These are phyloP conservation scores for Natator depressus DNA, from an alignment of 2,113 vertebrate species.

Conservation along the genomic window DNA sequence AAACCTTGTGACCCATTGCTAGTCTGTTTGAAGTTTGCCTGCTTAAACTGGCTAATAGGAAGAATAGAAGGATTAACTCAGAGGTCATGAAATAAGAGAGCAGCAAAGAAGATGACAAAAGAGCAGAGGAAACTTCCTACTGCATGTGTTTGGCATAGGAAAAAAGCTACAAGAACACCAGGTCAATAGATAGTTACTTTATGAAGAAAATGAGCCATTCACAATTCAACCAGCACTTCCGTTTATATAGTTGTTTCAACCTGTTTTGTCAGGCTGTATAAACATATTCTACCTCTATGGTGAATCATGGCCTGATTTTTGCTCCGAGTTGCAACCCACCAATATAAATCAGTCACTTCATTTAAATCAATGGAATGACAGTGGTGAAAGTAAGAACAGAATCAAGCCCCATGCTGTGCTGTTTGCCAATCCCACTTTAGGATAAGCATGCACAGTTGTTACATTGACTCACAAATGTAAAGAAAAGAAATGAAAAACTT, in stretches of 20 bases:
- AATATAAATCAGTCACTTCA: background rate
- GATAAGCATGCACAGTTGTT: background rate
- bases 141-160: conserved; percentile 28
- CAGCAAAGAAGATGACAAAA: conserved; percentile 68
- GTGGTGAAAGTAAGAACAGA: background rate
- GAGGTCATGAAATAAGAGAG: conserved; percentile 79
- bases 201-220: conserved; percentile 18
- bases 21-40: conserved; percentile 86
- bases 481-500: background rate
- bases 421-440: background rate
- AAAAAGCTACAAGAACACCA: background rate
- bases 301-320: background rate
- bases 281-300: background rate
- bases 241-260: background rate
- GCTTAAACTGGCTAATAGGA: conserved; percentile 83
- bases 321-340: background rate
- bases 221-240: conserved; percentile 26
- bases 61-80: conserved; percentile 83
- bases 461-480: background rate
- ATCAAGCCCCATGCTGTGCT: background rate
- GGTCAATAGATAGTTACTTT: conserved; percentile 36
- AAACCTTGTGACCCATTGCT: conserved; percentile 83
- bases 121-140: conserved; percentile 54
- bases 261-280: conserved; percentile 25
- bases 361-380: background rate